These are phyloP conservation scores for Corydoras sp. DNA, from an alignment of 2,113 vertebrate genomes.

Conservation along the genomic window DNA sequence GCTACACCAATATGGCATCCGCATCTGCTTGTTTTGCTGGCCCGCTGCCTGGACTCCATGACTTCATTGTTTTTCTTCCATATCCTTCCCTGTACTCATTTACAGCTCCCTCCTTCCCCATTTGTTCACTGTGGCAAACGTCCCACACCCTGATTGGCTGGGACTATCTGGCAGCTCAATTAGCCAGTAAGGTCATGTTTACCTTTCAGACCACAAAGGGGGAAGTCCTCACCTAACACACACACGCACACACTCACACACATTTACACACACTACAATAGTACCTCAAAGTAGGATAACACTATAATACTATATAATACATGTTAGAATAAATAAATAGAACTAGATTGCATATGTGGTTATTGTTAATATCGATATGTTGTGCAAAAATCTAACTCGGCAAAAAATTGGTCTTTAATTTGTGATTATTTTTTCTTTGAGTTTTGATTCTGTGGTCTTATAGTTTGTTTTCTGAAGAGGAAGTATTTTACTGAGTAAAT, in stretches of 20 bases:
- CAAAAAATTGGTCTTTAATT: no score
- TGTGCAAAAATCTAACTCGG: no score
- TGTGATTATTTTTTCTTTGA: no score
- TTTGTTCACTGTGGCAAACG: conserved; percentile 40
- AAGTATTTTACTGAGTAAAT: no score
- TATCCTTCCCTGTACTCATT: conserved; percentile 39
- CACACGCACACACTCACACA: conserved; percentile 23
- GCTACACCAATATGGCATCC: conserved; percentile 40
- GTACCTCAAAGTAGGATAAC: no score
- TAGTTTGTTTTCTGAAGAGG: no score
- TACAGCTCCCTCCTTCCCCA: conserved; percentile 38
- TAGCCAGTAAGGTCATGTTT: conserved; percentile 48
- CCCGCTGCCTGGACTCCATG: conserved; percentile 4
- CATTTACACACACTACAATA: conserved; percentile 8
- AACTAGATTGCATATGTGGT: no score
- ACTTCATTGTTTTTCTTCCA: conserved; percentile 37
- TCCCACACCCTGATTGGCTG: conserved; percentile 34
- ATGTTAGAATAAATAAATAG: no score
- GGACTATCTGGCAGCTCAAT: conserved; percentile 44
- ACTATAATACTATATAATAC: no score
- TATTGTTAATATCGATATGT: no score
- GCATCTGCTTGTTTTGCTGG: conserved; percentile 41
- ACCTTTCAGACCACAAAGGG: conserved; percentile 42
- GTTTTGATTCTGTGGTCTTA: no score
- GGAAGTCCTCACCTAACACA: conserved; percentile 38